A percentile compares a stretch with the other conserved stretches of the same genome.
Evolutionary conservation across 2,113 vertebrate genomes (phyloP).

Genomic region (Saiga tatarica): DNA sequence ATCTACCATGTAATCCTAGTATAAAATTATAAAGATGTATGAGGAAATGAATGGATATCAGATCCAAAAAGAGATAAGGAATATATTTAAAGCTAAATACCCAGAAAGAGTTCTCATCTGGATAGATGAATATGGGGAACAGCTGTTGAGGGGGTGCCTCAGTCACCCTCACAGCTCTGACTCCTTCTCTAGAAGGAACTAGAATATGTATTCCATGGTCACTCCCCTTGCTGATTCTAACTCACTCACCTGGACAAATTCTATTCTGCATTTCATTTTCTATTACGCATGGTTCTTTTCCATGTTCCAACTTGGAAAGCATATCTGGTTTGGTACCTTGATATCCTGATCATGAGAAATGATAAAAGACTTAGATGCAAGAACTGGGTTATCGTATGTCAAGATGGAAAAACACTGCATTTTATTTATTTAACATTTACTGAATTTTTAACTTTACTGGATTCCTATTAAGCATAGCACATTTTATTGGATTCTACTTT

Average conservation of each 20-base stretch:
- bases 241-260: conserved; percentile 18
- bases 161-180: not conserved
- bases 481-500: not conserved
- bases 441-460: not conserved
- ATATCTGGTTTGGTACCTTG: conserved; percentile 81
- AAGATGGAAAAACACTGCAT: not conserved
- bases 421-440: not conserved
- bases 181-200: not conserved
- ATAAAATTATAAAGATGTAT: not conserved
- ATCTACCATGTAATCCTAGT: not conserved
- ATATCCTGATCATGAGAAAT: conserved; percentile 17
- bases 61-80: not conserved
- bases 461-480: not conserved
- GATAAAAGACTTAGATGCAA: not conserved
- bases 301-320: conserved; percentile 76
- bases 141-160: not conserved
- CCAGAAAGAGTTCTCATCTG: not conserved
- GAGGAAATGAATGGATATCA: not conserved
- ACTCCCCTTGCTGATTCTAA: not conserved
- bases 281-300: conserved; percentile 79
- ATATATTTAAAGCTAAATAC: not conserved
- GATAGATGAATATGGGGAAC: not conserved
- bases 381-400: not conserved
- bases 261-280: not conserved
- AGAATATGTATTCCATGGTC: not conserved